A percentile compares a stretch with the other conserved stretches of the same genome.
phyloP scores from a whole-genome alignment of 2,113 vertebrate genomes.

The Halichoerus grypus region DNA sequence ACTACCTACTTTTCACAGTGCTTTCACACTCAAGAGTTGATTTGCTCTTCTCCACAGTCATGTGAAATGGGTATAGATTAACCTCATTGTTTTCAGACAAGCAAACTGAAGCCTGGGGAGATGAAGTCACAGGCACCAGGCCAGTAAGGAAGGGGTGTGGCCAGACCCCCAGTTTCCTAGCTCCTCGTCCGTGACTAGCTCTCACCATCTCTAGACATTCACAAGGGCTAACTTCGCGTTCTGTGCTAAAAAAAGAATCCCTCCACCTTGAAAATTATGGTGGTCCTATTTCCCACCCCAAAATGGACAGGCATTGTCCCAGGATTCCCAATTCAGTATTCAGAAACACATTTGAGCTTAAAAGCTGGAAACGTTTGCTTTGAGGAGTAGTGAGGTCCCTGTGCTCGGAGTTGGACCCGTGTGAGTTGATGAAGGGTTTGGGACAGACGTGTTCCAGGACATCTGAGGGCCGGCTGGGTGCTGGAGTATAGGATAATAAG shows the following conservation, averaged over 20 bases:
- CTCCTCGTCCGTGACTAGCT: accelerated
- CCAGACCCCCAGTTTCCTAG: accelerated
- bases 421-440: accelerated
- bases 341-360: background rate
- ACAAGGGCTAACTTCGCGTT: background rate
- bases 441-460: background rate
- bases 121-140: too few relatives aligned
- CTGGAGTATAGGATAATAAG: background rate
- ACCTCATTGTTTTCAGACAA: background rate
- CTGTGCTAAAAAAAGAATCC: background rate
- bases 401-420: accelerated
- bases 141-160: too few relatives aligned
- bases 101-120: background rate
- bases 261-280: background rate
- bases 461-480: background rate
- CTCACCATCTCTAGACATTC: background rate
- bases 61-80: background rate
- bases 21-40: background rate
- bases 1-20: background rate
- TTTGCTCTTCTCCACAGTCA: background rate
- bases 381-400: background rate
- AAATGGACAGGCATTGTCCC: too few relatives aligned
- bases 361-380: background rate
- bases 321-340: background rate
- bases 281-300: too few relatives aligned